phyloP scores from a whole-genome alignment of 2,888 invertebrate species.

The Cheilosia impressa region DNA sequence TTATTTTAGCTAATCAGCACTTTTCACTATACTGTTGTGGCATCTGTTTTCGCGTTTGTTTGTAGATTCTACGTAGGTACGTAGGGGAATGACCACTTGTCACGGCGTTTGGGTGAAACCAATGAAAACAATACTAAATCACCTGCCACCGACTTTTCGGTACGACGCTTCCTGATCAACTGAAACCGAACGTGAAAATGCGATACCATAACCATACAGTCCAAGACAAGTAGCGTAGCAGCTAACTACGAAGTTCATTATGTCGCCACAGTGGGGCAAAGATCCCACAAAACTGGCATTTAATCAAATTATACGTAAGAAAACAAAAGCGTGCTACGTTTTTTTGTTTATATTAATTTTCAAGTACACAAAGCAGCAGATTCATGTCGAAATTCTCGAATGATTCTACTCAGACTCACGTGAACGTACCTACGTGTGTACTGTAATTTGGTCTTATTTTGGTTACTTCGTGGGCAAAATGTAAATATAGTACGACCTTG shows the following conservation, averaged over 20 bases:
- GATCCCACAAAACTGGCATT: not conserved
- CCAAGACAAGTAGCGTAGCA: conserved; percentile 1
- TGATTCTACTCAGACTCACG: no score
- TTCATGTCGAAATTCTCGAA: no score
- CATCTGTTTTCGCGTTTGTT: conserved; percentile 9
- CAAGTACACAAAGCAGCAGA: no score
- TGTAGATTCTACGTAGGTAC: not conserved
- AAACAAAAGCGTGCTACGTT: not conserved
- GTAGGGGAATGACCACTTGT: conserved; percentile 1
- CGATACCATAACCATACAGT: not conserved
- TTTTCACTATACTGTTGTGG: conserved; percentile 21
- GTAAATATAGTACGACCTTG: no score
- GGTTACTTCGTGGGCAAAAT: no score
- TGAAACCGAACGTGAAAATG: conserved; percentile 54
- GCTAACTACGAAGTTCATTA: conserved; percentile 6
- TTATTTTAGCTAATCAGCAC: conserved; percentile 23
- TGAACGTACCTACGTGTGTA: no score
- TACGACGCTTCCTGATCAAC: conserved; percentile 56
- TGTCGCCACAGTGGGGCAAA: not conserved
- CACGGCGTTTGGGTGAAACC: not conserved
- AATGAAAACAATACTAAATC: not conserved
- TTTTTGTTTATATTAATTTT: not conserved
- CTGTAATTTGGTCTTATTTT: no score
- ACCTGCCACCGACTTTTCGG: conserved; percentile 28
- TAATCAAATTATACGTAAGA: not conserved